These are phyloP conservation scores for Jacana jacana DNA, from an alignment of 2,113 vertebrate genomes.

Conservation along the genomic window DNA sequence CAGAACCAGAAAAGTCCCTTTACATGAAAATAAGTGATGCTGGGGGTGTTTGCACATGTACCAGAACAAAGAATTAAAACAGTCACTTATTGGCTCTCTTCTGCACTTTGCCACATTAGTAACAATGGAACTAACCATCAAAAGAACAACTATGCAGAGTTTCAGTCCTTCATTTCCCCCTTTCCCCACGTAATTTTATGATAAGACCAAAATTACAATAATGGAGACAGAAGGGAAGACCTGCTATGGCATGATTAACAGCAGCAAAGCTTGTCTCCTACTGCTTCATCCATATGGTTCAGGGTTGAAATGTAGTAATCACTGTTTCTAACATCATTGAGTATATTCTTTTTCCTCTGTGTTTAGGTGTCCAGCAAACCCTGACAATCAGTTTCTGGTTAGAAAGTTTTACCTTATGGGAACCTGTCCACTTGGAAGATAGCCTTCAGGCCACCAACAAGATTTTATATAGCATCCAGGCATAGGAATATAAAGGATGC, in stretches of 20 bases:
- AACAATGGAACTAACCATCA: background rate
- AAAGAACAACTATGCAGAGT: background rate
- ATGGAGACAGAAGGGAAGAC: background rate
- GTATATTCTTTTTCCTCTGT: background rate
- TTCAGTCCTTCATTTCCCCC: background rate
- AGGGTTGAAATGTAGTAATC: background rate
- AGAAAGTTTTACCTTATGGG: background rate
- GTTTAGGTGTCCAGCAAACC: background rate
- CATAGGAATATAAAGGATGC: background rate
- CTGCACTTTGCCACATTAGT: background rate
- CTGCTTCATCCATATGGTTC: background rate
- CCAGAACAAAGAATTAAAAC: background rate
- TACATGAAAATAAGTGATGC: background rate
- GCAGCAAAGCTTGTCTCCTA: background rate
- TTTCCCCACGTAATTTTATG: background rate
- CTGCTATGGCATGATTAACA: background rate
- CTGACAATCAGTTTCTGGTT: background rate
- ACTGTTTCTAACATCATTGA: background rate
- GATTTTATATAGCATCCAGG: background rate
- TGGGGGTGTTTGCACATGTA: fast-evolving
- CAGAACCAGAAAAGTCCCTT: background rate
- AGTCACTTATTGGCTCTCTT: background rate
- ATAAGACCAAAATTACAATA: background rate
- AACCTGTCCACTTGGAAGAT: background rate
- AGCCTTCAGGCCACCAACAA: background rate